phyloP scores from a whole-genome alignment of 2,113 vertebrate genomes.

The Lepisosteus oculatus region DNA sequence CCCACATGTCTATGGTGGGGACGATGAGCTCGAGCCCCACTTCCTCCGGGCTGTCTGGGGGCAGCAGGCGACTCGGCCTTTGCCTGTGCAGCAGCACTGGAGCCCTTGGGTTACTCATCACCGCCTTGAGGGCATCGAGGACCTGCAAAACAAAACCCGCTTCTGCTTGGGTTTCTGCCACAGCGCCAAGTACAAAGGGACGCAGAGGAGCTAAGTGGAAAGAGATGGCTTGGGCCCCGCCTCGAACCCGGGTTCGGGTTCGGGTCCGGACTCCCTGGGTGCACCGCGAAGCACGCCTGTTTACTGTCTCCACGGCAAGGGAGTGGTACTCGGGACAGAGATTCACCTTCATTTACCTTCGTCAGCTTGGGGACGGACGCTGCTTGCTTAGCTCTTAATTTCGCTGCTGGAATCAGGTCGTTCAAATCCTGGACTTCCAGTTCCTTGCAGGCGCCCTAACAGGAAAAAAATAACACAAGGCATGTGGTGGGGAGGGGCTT shows the following conservation, averaged over 20 bases:
- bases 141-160: constrained; percentile 54
- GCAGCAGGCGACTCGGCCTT: constrained; percentile 44
- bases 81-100: constrained; percentile 55
- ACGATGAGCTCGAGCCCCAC: constrained; percentile 69
- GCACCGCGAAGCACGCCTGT: too few species aligned
- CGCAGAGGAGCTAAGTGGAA: too few species aligned
- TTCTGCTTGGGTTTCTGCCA: background rate
- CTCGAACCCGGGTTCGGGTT: too few species aligned
- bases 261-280: too few species aligned
- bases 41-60: constrained; percentile 28
- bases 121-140: constrained; percentile 60
- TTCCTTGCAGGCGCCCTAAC: constrained; percentile 36
- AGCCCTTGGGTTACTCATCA: constrained; percentile 63
- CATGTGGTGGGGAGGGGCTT: too few species aligned
- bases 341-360: constrained; percentile 27
- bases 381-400: constrained; percentile 17
- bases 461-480: background rate
- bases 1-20: constrained; percentile 76
- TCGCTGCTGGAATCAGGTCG: constrained; percentile 21
- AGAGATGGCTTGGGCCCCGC: background rate
- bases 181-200: background rate
- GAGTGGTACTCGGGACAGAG: too few species aligned
- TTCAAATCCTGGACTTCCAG: constrained; percentile 29
- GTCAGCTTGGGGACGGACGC: constrained; percentile 23
- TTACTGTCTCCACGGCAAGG: too few species aligned